These are phyloP conservation scores for Microcaecilia unicolor DNA, from an alignment of 2,797 vertebrate species.

Conservation along the genomic window DNA sequence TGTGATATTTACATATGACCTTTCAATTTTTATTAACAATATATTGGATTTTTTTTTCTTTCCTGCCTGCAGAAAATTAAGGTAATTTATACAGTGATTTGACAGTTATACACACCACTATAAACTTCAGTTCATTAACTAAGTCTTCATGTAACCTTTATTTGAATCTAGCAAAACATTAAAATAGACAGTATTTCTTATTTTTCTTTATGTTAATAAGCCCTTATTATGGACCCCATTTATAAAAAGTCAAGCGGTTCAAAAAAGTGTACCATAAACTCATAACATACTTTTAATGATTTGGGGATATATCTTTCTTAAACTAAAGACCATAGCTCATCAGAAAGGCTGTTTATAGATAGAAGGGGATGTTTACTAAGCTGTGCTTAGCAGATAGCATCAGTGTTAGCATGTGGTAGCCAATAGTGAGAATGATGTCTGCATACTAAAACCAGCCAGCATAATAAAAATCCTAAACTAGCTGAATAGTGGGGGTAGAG, in stretches of 20 bases:
- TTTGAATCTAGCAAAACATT: conserved; percentile 34
- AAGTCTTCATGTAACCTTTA: conserved; percentile 52
- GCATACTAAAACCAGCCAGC: too few relatives aligned
- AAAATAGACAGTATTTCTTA: conserved; percentile 29
- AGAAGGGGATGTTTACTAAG: too few relatives aligned
- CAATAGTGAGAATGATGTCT: too few relatives aligned
- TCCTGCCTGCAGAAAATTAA: conserved; percentile 45
- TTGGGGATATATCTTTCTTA: neutral
- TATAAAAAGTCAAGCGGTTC: conserved; percentile 24
- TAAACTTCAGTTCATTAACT: conserved; percentile 56
- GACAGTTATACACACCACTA: conserved; percentile 51
- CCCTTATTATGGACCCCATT: conserved; percentile 8
- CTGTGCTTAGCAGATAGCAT: too few relatives aligned
- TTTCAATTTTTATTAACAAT: conserved; percentile 62
- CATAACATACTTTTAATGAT: conserved; percentile 11
- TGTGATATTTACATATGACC: conserved; percentile 60
- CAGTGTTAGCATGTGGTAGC: too few relatives aligned
- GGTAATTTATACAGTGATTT: conserved; percentile 60
- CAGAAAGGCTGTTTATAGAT: conserved; percentile 8
- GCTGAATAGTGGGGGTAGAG: too few relatives aligned
- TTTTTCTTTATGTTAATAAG: conserved; percentile 28
- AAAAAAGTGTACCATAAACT: conserved; percentile 6
- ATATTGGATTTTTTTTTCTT: conserved; percentile 64
- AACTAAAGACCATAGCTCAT: conserved; percentile 3
- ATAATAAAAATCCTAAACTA: too few relatives aligned